phyloP scores from a whole-genome alignment of 2,113 vertebrate species.

The Arenaria interpres region DNA sequence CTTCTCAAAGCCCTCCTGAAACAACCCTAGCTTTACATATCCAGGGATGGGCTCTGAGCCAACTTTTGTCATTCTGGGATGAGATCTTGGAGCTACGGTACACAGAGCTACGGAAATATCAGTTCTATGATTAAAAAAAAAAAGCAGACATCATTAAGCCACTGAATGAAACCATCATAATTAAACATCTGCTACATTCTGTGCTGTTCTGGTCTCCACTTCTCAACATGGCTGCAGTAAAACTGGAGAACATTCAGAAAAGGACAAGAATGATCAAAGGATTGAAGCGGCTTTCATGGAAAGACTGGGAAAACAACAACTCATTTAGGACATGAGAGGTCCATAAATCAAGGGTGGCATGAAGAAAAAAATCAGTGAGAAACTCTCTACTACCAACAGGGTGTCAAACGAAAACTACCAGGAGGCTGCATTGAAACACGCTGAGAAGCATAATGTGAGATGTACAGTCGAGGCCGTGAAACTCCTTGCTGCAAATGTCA shows the following conservation, averaged over 20 bases:
- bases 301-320: neutral
- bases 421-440: neutral
- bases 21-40: slow-evolving; percentile 5
- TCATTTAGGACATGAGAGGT: neutral
- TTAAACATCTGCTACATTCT: neutral
- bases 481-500: neutral
- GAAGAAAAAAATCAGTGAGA: neutral
- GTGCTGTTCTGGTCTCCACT: neutral
- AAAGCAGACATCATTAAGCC: neutral
- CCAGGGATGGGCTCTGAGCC: neutral
- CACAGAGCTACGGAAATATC: neutral
- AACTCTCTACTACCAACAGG: neutral
- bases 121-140: neutral
- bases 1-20: slow-evolving; percentile 17
- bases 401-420: neutral
- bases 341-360: neutral
- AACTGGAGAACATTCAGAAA: neutral
- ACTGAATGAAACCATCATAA: neutral
- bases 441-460: neutral
- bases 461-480: neutral
- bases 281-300: neutral
- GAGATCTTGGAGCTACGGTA: neutral
- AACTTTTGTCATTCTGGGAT: neutral
- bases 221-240: neutral
- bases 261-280: neutral